A percentile compares a stretch with the other conserved stretches of the same genome.
phyloP scores from a whole-genome alignment of 2,797 vertebrate genomes.

The Distichodus sexfasciatus region DNA sequence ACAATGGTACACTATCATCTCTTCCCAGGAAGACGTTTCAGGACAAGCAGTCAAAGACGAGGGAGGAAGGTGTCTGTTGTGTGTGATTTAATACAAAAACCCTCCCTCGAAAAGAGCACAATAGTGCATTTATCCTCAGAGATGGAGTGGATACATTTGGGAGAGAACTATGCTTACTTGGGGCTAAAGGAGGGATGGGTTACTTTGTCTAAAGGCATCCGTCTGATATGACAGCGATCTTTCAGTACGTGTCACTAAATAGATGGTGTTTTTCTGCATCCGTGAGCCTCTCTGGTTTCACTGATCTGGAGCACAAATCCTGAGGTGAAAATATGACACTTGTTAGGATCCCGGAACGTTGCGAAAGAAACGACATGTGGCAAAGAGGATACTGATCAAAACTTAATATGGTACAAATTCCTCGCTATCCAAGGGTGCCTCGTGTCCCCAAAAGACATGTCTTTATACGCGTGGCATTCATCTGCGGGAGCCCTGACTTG shows the following conservation, averaged over 20 bases:
- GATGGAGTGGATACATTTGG: not conserved
- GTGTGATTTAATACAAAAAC: slow-evolving; percentile 32
- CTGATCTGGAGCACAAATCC: slow-evolving; percentile 2
- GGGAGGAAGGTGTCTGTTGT: slow-evolving; percentile 33
- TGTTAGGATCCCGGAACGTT: slow-evolving; percentile 1
- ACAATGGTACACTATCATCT: slow-evolving; percentile 33
- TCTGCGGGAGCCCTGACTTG: not conserved
- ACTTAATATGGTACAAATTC: too few relatives aligned
- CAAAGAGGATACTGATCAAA: slow-evolving; percentile 12
- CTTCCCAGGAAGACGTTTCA: slow-evolving; percentile 21
- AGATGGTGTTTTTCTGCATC: slow-evolving; percentile 13
- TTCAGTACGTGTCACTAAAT: slow-evolving; percentile 5
- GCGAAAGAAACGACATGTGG: not conserved
- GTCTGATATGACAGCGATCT: slow-evolving; percentile 31
- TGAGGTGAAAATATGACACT: not conserved
- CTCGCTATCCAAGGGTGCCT: too few relatives aligned
- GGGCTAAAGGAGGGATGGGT: slow-evolving; percentile 33
- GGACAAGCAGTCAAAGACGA: slow-evolving; percentile 12
- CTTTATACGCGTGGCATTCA: not conserved
- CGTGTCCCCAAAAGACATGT: too few relatives aligned
- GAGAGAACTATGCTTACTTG: slow-evolving; percentile 32
- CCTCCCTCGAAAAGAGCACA: slow-evolving; percentile 25
- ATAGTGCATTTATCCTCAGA: slow-evolving; percentile 38
- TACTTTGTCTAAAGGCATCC: slow-evolving; percentile 28
- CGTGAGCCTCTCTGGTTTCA: slow-evolving; percentile 11